phyloP scores from a whole-genome alignment of 2,797 vertebrate species.

The Neopelma chrysocephalum region DNA sequence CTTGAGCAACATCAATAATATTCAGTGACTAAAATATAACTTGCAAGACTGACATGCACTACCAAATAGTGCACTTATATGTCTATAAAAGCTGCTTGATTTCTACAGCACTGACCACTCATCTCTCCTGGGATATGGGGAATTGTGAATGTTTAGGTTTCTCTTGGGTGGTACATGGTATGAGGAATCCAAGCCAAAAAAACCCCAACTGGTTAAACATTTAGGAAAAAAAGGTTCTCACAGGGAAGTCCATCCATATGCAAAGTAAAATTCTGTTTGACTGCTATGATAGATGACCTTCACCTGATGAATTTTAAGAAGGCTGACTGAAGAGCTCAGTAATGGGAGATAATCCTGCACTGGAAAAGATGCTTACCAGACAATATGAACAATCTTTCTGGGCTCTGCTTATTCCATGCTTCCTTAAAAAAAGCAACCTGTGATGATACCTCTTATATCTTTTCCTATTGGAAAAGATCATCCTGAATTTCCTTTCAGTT shows the following conservation, averaged over 20 bases:
- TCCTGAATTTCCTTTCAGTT: background rate
- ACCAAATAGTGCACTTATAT: background rate
- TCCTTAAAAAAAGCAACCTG: background rate
- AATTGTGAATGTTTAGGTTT: background rate
- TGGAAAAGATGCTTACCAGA: background rate
- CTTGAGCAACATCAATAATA: background rate
- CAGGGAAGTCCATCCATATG: slow-evolving; percentile 1
- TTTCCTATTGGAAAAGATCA: background rate
- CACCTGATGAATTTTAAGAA: slow-evolving; percentile 7
- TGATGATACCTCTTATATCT: background rate
- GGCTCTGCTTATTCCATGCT: background rate
- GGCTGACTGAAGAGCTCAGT: background rate
- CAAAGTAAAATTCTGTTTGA: background rate
- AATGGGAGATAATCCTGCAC: background rate
- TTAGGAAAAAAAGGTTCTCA: background rate
- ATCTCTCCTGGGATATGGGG: background rate
- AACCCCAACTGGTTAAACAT: background rate
- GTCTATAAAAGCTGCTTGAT: background rate
- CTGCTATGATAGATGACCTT: background rate
- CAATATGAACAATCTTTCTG: background rate
- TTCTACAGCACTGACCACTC: background rate
- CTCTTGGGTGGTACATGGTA: background rate
- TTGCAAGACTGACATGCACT: background rate
- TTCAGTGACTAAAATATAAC: background rate
- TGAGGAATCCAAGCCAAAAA: slow-evolving; percentile 15